Conservation (phyloP, 2,888 invertebrate species). For the Drosophila bunnanda region DNA sequence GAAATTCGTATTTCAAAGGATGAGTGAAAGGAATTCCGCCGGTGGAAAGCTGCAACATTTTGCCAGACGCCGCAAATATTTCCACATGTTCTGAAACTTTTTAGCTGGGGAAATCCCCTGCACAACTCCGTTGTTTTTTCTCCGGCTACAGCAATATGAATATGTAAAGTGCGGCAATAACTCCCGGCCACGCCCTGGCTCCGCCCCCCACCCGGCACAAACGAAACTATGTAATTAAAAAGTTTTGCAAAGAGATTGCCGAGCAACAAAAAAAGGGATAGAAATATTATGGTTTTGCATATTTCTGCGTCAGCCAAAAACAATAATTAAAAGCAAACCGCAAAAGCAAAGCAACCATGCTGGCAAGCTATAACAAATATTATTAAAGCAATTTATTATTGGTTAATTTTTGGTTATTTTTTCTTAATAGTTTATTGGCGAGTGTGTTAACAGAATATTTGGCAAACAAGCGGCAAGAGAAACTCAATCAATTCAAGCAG, state of each 20-base stretch:
- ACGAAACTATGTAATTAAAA: constrained; percentile 68
- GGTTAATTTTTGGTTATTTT: constrained; percentile 13
- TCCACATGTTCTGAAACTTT: constrained; percentile 18
- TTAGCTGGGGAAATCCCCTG: constrained; percentile 1
- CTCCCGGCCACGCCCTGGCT: constrained; percentile 15
- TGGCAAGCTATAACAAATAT: constrained; percentile 24
- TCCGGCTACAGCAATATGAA: constrained; percentile 11
- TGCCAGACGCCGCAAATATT: constrained; percentile 12
- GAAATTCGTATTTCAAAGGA: constrained; percentile 2
- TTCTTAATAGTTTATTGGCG: constrained; percentile 11
- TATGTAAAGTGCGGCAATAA: constrained; percentile 12
- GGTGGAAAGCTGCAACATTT: neutral
- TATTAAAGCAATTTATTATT: constrained; percentile 40
- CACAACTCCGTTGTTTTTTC: constrained; percentile 3
- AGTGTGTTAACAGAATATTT: constrained; percentile 15
- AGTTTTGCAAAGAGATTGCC: constrained; percentile 53
- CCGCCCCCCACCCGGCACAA: constrained; percentile 6
- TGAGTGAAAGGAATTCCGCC: neutral
- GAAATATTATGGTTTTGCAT: constrained; percentile 32
- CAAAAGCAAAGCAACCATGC: neutral
- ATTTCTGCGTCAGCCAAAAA: constrained; percentile 45
- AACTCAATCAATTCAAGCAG: constrained; percentile 37
- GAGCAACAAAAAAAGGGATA: constrained; percentile 16
- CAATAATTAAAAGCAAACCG: constrained; percentile 58
- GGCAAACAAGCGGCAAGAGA: neutral